A percentile compares a stretch with the other conserved stretches of the same genome.
These are phyloP conservation scores for Calyptommatus sinebrachiatus DNA, from an alignment of 2,113 vertebrate genomes.

Conservation along the genomic window DNA sequence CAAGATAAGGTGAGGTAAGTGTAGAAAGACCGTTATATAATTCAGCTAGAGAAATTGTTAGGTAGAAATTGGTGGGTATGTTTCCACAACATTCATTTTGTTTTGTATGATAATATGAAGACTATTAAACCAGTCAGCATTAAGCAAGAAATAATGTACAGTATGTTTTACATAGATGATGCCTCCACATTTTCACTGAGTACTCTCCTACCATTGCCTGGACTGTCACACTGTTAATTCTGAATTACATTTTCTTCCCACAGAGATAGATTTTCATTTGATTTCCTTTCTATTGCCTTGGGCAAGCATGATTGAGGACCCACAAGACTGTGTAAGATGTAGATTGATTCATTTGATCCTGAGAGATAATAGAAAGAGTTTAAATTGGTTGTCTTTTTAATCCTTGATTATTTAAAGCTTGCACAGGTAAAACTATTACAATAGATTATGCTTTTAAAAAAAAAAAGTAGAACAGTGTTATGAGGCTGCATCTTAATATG, in stretches of 20 bases:
- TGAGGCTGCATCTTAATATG: too few relatives aligned
- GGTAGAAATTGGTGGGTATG: too few relatives aligned
- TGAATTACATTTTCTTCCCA: constrained; percentile 62
- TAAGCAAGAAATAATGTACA: too few relatives aligned
- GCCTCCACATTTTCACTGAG: constrained; percentile 56
- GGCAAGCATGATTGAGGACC: constrained; percentile 69
- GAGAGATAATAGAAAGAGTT: constrained; percentile 72
- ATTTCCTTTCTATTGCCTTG: constrained; percentile 72
- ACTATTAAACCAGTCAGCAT: too few relatives aligned
- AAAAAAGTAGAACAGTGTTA: too few relatives aligned
- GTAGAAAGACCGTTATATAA: too few relatives aligned
- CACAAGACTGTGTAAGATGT: constrained; percentile 69
- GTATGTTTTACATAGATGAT: too few relatives aligned
- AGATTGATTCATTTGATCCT: constrained; percentile 77
- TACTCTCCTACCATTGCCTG: constrained; percentile 50
- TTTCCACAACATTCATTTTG: too few relatives aligned
- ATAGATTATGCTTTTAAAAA: too few relatives aligned
- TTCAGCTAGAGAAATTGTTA: too few relatives aligned
- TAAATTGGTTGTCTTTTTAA: constrained; percentile 67
- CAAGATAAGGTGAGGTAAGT: too few relatives aligned
- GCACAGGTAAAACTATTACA: constrained; percentile 48
- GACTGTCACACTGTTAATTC: constrained; percentile 54
- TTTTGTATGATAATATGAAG: too few relatives aligned
- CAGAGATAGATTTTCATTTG: constrained; percentile 71
- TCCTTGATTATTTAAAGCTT: constrained; percentile 65